Conservation (phyloP, 2,888 invertebrate species). For the Mythimna ferrago region DNA sequence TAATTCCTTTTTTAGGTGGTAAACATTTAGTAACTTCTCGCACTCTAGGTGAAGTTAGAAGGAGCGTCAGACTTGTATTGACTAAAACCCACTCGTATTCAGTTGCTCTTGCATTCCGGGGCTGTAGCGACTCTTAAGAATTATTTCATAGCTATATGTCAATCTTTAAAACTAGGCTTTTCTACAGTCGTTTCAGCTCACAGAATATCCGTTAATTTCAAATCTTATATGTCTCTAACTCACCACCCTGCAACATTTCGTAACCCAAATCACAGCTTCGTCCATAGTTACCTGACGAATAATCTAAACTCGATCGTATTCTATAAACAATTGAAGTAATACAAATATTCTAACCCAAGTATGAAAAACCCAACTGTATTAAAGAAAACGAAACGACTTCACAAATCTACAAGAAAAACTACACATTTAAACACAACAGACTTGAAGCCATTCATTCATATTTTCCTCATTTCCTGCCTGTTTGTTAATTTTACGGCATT, state of each 20-base stretch:
- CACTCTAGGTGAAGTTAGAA: too few relatives aligned
- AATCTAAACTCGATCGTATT: neutral
- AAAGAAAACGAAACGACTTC: slow-evolving; percentile 22
- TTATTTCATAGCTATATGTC: neutral
- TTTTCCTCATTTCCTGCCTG: slow-evolving; percentile 45
- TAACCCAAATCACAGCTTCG: neutral
- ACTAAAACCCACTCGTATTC: neutral
- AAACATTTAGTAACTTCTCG: neutral
- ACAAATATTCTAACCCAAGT: slow-evolving; percentile 3
- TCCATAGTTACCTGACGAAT: neutral
- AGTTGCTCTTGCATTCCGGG: neutral
- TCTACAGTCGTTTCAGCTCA: neutral
- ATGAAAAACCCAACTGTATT: slow-evolving; percentile 13
- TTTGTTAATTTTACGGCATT: slow-evolving; percentile 41
- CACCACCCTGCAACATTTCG: neutral
- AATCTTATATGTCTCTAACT: too few relatives aligned
- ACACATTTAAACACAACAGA: slow-evolving; percentile 10
- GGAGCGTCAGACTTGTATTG: neutral
- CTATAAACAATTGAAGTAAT: slow-evolving; percentile 1
- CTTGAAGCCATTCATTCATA: slow-evolving; percentile 39
- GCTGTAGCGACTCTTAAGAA: neutral
- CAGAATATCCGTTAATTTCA: neutral
- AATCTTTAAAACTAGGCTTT: neutral
- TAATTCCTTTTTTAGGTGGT: neutral
- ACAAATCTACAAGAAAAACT: slow-evolving; percentile 32